Evolutionary conservation across 2,113 vertebrate species (phyloP).

Genomic region (Mirza zaza): DNA sequence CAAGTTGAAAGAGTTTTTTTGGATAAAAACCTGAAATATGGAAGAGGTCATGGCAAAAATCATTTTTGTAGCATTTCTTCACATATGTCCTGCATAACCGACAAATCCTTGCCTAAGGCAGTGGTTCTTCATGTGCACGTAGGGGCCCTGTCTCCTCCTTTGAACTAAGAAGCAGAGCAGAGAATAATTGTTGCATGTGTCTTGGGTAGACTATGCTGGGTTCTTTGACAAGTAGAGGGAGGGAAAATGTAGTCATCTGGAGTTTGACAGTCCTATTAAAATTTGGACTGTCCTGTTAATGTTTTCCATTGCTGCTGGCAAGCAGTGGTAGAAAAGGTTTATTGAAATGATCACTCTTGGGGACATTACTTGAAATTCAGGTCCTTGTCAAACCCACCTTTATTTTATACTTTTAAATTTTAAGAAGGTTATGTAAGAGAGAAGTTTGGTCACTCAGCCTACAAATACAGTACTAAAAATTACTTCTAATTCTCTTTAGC

Average conservation of each 20-base stretch:
- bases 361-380: background rate
- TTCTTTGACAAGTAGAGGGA: background rate
- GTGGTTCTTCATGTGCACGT: background rate
- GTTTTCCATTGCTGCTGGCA: background rate
- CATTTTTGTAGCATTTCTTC: constrained; percentile 52
- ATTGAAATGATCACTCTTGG: background rate
- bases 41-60: constrained; percentile 32
- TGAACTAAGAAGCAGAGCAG: background rate
- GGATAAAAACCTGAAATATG: background rate
- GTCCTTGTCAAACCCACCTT: background rate
- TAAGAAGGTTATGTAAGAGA: background rate
- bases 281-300: background rate
- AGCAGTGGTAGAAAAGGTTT: background rate
- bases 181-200: background rate
- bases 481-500: background rate
- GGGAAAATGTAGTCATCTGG: background rate
- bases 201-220: background rate
- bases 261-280: background rate
- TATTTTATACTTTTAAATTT: constrained; percentile 29
- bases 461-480: background rate
- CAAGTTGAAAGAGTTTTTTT: background rate
- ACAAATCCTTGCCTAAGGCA: background rate
- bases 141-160: background rate
- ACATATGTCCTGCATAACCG: background rate
- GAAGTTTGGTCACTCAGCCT: background rate